A percentile compares a stretch with the other conserved stretches of the same genome.
These are phyloP conservation scores for Tolmerus cingulatus DNA, from an alignment of 2,888 invertebrate genomes.

Conservation along the genomic window DNA sequence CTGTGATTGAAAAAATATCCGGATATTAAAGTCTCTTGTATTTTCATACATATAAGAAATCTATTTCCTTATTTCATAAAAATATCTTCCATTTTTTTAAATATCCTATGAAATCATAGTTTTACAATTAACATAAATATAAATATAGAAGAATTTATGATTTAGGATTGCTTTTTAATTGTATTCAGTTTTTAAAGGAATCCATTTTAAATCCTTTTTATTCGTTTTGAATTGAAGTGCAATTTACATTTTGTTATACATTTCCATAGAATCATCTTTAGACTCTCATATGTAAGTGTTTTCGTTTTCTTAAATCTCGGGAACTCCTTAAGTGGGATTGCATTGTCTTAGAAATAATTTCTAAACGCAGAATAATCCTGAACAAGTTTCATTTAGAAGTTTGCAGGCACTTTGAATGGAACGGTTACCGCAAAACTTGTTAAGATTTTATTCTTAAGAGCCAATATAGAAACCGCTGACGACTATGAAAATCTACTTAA, in stretches of 20 bases:
- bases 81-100: no score
- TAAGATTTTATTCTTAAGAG: background rate
- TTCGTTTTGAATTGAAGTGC: background rate
- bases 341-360: background rate
- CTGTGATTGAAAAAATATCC: no score
- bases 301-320: background rate
- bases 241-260: background rate
- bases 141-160: no score
- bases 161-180: no score
- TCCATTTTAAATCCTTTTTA: no score
- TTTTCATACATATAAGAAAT: no score
- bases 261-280: background rate
- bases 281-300: background rate
- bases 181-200: no score
- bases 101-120: no score
- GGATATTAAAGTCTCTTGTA: no score
- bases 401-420: background rate
- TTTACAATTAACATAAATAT: no score
- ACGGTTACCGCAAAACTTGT: background rate
- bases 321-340: background rate
- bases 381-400: background rate
- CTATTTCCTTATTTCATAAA: no score
- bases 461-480: constrained; percentile 56
- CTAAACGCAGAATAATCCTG: background rate
- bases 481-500: background rate